These are phyloP conservation scores for Galbula dea DNA, from an alignment of 2,113 vertebrate genomes.

Conservation along the genomic window DNA sequence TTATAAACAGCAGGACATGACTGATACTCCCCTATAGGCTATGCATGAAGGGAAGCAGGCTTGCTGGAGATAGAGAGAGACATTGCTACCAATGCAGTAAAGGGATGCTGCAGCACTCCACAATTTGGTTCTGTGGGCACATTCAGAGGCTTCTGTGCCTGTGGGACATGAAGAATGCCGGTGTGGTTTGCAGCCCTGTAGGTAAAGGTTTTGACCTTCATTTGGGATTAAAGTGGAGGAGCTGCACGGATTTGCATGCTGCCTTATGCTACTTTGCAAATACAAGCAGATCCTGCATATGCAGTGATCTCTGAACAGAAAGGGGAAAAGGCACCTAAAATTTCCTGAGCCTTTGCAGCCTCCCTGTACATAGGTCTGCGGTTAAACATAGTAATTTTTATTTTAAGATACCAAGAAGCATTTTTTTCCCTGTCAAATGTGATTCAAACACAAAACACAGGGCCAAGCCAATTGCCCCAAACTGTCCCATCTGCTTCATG, in stretches of 20 bases:
- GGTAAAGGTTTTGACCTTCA: not conserved
- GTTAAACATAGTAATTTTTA: not conserved
- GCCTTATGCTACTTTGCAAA: not conserved
- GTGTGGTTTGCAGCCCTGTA: not conserved
- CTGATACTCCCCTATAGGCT: not conserved
- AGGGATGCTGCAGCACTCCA: not conserved
- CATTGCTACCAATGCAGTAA: accelerated
- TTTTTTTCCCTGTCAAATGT: accelerated
- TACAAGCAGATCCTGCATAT: not conserved
- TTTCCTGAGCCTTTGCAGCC: not conserved
- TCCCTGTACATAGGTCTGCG: accelerated
- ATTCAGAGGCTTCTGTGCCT: not conserved
- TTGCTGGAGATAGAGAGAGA: not conserved
- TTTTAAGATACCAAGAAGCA: not conserved
- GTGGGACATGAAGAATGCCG: accelerated
- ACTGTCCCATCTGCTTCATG: not conserved
- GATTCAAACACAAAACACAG: not conserved
- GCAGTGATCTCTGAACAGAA: not conserved
- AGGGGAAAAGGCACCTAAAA: not conserved
- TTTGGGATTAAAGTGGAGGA: not conserved
- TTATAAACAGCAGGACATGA: not conserved
- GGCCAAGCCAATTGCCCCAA: not conserved
- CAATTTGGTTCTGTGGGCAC: not conserved
- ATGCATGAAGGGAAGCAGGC: not conserved
- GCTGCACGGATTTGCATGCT: not conserved